These are phyloP conservation scores for Bombus polaris DNA, from an alignment of 1,140 invertebrate species.

Conservation along the genomic window DNA sequence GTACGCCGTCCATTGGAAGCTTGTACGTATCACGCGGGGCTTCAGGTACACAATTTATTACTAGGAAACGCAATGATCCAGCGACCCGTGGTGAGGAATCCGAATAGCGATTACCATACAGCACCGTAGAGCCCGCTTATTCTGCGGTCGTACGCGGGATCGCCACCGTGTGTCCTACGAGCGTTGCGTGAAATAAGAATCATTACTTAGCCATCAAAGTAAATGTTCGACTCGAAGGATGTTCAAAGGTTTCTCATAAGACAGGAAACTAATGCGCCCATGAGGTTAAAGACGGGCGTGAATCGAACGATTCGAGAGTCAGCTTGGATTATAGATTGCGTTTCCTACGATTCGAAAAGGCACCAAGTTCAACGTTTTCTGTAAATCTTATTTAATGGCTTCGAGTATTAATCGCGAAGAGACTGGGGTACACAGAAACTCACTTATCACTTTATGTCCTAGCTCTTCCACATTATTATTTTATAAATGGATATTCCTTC, in stretches of 20 bases:
- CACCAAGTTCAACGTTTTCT: background rate
- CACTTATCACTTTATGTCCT: background rate
- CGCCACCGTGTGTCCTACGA: slow-evolving; percentile 21
- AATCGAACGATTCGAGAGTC: background rate
- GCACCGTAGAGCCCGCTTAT: slow-evolving; percentile 39
- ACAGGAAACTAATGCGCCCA: slow-evolving; percentile 36
- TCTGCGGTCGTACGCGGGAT: slow-evolving; percentile 45
- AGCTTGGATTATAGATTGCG: background rate
- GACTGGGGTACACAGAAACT: background rate
- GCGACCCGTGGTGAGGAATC: slow-evolving; percentile 55
- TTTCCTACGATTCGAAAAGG: slow-evolving; percentile 2
- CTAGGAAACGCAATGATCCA: slow-evolving; percentile 64
- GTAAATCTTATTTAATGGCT: slow-evolving; percentile 39
- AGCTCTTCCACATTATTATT: too few species aligned
- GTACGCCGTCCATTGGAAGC: slow-evolving; percentile 42
- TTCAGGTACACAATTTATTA: slow-evolving; percentile 57
- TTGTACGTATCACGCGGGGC: slow-evolving; percentile 57
- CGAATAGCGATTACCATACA: slow-evolving; percentile 65
- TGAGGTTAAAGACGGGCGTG: slow-evolving; percentile 5
- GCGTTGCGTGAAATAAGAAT: slow-evolving; percentile 39
- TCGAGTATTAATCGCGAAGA: background rate
- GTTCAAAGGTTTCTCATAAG: slow-evolving; percentile 9
- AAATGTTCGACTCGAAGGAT: background rate
- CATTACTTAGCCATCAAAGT: slow-evolving; percentile 33
- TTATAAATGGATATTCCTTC: background rate